Evolutionary conservation across 2,113 vertebrate species (phyloP).

Genomic region (Struthidea cinerea): DNA sequence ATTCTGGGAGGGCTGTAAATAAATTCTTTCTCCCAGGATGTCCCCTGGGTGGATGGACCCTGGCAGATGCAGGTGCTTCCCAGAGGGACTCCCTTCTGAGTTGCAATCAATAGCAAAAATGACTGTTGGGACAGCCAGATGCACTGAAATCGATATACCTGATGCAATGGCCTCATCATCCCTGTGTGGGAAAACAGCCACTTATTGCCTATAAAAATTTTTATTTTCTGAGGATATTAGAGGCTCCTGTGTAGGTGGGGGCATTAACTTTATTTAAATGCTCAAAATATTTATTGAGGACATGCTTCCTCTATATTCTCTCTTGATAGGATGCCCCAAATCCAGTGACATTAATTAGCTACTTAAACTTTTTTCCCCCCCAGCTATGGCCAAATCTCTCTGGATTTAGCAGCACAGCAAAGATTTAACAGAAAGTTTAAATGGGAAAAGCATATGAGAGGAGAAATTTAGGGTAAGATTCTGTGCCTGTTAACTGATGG

Average conservation of each 20-base stretch:
- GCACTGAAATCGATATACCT: background rate
- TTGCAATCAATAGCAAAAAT: background rate
- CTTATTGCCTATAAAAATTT: background rate
- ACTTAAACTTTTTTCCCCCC: background rate
- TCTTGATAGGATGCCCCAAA: constrained; percentile 14
- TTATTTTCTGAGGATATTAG: background rate
- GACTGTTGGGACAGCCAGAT: background rate
- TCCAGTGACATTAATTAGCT: constrained; percentile 63
- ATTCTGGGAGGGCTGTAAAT: background rate
- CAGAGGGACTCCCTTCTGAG: background rate
- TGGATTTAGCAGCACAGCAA: constrained; percentile 44
- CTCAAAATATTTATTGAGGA: constrained; percentile 54
- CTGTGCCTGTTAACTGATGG: constrained; percentile 52
- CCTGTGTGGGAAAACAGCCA: background rate
- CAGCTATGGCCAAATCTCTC: constrained; percentile 40
- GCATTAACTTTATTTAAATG: constrained; percentile 25
- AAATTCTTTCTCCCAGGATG: background rate
- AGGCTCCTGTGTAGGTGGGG: background rate
- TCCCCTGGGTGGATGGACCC: background rate
- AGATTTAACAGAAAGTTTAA: constrained; percentile 60
- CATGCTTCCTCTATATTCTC: constrained; percentile 11
- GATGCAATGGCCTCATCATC: background rate
- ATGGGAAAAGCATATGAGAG: constrained; percentile 27
- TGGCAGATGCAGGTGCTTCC: background rate
- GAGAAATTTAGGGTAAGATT: constrained; percentile 45